Conservation (phyloP, 2,797 vertebrate genomes). For the Enteromius unitaeniatus region DNA sequence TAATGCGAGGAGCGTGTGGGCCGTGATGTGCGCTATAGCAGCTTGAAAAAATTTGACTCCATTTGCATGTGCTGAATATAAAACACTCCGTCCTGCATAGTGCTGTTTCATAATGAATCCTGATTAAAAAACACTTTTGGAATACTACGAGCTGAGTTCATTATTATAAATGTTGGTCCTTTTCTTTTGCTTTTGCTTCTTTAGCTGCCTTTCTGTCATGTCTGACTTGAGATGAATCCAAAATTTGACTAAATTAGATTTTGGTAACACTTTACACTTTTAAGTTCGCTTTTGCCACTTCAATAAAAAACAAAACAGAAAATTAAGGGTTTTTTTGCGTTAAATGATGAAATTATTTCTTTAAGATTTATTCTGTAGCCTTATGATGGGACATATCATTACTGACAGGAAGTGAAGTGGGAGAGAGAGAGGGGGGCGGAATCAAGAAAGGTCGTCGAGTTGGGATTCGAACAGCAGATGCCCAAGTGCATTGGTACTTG, state of each 20-base stretch:
- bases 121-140: not conserved
- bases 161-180: not conserved
- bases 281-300: no score
- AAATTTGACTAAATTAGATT: not conserved
- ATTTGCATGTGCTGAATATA: constrained; percentile 29
- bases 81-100: not conserved
- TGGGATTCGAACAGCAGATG: no score
- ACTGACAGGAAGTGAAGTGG: no score
- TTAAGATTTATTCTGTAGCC: no score
- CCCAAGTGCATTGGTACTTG: no score
- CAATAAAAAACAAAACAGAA: no score
- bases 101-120: constrained; percentile 12
- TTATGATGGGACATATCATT: no score
- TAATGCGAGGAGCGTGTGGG: not conserved
- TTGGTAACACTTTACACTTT: not conserved
- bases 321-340: no score
- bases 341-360: no score
- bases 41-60: constrained; percentile 12
- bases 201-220: not conserved
- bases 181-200: not conserved
- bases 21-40: not conserved
- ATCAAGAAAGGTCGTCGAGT: no score
- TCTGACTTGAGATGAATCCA: not conserved
- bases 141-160: not conserved
- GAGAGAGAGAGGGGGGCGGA: no score